Percentiles rank a stretch among this genome's conserved stretches.
These are phyloP conservation scores for Silurus asotus DNA, from an alignment of 2,113 vertebrate genomes.

Conservation along the genomic window DNA sequence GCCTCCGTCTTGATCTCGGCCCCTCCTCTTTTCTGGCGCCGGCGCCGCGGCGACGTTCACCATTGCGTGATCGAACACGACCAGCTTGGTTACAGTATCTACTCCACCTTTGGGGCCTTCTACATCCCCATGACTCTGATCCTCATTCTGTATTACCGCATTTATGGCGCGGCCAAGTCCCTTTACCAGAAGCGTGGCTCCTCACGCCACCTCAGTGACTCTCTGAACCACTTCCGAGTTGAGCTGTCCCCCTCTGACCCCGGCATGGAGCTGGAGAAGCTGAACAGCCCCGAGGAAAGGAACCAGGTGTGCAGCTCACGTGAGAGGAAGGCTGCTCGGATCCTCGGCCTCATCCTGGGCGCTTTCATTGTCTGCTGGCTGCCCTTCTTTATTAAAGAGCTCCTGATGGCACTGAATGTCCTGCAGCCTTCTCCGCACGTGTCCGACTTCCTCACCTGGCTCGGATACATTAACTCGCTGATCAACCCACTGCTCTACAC, in stretches of 20 bases:
- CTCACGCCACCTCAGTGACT: conserved; percentile 82
- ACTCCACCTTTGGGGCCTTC: conserved; percentile 86
- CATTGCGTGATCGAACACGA: conserved; percentile 83
- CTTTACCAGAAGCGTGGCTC: conserved; percentile 89
- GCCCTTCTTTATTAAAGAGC: conserved; percentile 89
- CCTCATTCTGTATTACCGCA: conserved; percentile 86
- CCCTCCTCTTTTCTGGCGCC: conserved; percentile 86
- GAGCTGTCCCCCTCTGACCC: conserved; percentile 82
- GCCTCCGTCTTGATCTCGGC: conserved; percentile 86
- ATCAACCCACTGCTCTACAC: conserved; percentile 90
- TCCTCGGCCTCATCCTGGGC: conserved; percentile 85
- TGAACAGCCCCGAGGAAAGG: conserved; percentile 67
- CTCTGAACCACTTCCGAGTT: conserved; percentile 78
- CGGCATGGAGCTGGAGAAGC: conserved; percentile 74
- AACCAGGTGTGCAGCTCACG: conserved; percentile 81
- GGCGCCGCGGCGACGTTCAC: conserved; percentile 59
- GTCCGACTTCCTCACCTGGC: conserved; percentile 85
- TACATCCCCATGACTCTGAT: conserved; percentile 88
- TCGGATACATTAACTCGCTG: conserved; percentile 89
- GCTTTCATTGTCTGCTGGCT: conserved; percentile 90
- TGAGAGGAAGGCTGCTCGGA: conserved; percentile 85
- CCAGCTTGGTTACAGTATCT: conserved; percentile 86
- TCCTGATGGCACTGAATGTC: conserved; percentile 79
- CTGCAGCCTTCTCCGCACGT: conserved; percentile 75
- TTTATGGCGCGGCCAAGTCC: conserved; percentile 83